phyloP scores from a whole-genome alignment of 2,888 invertebrate species.

The Macrophya alboannulata region DNA sequence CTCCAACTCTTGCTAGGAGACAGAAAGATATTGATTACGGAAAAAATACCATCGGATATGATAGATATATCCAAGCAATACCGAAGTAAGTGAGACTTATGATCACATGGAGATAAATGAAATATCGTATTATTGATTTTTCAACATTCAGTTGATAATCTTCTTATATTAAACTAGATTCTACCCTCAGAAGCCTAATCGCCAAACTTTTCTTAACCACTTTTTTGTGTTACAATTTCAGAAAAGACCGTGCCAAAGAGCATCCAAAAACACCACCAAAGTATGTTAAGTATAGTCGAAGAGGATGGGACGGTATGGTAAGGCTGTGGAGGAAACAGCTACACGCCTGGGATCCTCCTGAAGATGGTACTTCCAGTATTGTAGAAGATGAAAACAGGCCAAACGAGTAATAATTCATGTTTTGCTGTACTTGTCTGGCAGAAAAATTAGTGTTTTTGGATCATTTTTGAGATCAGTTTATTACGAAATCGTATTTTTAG shows the following conservation, averaged over 20 bases:
- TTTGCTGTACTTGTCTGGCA: background rate
- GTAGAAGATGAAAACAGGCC: slow-evolving; percentile 55
- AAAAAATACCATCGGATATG: slow-evolving; percentile 94
- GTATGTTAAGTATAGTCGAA: slow-evolving; percentile 91
- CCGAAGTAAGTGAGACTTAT: slow-evolving; percentile 84
- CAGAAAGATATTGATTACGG: slow-evolving; percentile 98
- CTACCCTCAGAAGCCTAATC: background rate
- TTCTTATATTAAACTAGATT: slow-evolving; percentile 36
- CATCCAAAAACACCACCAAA: slow-evolving; percentile 97
- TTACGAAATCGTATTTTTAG: background rate
- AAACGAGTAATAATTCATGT: slow-evolving; percentile 5
- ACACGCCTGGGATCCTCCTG: slow-evolving; percentile 89
- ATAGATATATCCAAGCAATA: slow-evolving; percentile 86
- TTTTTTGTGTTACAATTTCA: slow-evolving; percentile 74
- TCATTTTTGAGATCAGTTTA: background rate
- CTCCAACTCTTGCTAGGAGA: slow-evolving; percentile 86
- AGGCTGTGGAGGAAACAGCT: slow-evolving; percentile 93
- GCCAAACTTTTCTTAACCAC: slow-evolving; percentile 16
- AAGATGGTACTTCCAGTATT: slow-evolving; percentile 62
- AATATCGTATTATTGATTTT: slow-evolving; percentile 15
- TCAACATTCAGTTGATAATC: background rate
- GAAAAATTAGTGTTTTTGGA: background rate
- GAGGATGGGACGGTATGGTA: slow-evolving; percentile 96
- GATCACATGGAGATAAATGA: background rate
- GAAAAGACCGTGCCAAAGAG: slow-evolving; percentile 84